A percentile compares a stretch with the other conserved stretches of the same genome.
These are phyloP conservation scores for Hapalemur alaotrensis DNA, from an alignment of 2,797 vertebrate genomes.

Conservation along the genomic window DNA sequence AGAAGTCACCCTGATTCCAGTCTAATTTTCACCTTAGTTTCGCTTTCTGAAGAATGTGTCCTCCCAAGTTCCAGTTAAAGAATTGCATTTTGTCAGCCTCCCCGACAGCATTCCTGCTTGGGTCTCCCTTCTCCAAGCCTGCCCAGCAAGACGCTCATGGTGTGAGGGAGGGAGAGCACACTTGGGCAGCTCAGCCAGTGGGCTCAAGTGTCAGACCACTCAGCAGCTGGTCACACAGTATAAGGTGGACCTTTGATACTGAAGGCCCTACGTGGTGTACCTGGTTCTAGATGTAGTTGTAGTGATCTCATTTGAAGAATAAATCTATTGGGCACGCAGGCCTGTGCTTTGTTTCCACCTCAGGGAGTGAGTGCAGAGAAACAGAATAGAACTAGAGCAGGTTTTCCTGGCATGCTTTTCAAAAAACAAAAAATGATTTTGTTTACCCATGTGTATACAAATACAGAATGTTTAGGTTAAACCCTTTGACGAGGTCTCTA, in stretches of 20 bases:
- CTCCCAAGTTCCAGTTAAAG: not conserved
- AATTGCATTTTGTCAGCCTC: not conserved
- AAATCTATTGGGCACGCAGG: fast-evolving
- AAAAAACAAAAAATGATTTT: not conserved
- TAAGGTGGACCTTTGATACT: fast-evolving
- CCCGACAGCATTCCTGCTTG: not conserved
- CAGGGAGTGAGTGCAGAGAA: not conserved
- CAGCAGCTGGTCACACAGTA: not conserved
- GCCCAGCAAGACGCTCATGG: not conserved
- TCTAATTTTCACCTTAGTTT: not conserved
- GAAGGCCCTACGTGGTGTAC: too few species aligned
- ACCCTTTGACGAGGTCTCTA: not conserved
- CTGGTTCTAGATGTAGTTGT: not conserved
- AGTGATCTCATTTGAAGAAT: not conserved
- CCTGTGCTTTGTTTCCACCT: too few species aligned
- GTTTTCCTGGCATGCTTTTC: not conserved
- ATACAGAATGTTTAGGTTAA: not conserved
- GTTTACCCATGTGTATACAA: not conserved
- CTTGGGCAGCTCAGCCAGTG: not conserved
- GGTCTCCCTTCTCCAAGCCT: not conserved
- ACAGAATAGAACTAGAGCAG: not conserved
- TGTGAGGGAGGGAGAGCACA: not conserved
- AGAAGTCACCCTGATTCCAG: not conserved
- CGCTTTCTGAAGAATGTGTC: not conserved
- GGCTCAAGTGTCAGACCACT: not conserved